Evolutionary conservation across 2,797 vertebrate species (phyloP), one percentile per base, ranked within the genome.

Genomic region (Nannoperca australis): DNA sequence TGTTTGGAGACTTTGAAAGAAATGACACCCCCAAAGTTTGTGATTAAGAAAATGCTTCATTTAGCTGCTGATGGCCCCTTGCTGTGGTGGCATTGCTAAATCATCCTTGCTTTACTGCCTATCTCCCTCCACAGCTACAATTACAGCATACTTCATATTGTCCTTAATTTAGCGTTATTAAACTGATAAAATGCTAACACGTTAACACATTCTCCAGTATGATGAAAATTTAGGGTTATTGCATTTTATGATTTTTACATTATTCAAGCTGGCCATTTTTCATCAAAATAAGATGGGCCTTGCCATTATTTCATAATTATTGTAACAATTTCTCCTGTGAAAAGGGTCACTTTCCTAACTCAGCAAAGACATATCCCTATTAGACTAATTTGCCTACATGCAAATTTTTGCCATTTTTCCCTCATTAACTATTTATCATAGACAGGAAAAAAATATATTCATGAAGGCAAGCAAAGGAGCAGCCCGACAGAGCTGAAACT

Each of bases 351-450:
- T 97, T 98, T 97, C 93, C 95, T 83, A 95, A 96, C 95, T 96
- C 93, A 95, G 94, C 94, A 94, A 97, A 96, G 96, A 96, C 93
- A 95, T 96, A 94, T 94, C 92, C 97, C 94, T 97, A 96, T 96
- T 97, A 96, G 96, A 97, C 95, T 97, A 96, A 98, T 99, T 97
- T 98, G 94, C 96, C 96, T 97, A 96, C 96, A 97, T 98, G 97
- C 96, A 97, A 97, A 97, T 98, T 97, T 94, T 97, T 97, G 97
- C 98, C 96, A 97, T 97, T 97, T 98, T 97, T 96, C 92, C 94
- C 95, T 97, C 96, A 98, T 98, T 98, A 98, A 97, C 92, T 97
- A 98, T 98, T 97, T 96, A 98, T 98, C 95, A 96, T 90, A 90
- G 94, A 95, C 91, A 96, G 84, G 86, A 89, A 90, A 96, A 96